Percentiles rank a stretch among this genome's conserved stretches.
Conservation (phyloP, 2,888 invertebrate genomes). For the Hyalella azteca region DNA sequence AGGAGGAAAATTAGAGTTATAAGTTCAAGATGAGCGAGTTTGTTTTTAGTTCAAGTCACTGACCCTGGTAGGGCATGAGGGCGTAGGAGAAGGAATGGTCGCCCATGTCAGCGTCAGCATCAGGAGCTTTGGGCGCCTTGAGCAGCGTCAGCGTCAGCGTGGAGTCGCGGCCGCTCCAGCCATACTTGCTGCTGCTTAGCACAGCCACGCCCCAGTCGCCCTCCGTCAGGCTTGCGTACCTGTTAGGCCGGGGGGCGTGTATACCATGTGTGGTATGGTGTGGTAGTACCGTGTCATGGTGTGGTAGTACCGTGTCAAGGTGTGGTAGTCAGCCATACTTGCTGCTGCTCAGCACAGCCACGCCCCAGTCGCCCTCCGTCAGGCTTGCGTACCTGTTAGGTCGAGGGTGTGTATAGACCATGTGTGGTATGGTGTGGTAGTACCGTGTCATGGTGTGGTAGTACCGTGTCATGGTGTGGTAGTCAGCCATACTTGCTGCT, state of each 20-base stretch:
- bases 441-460: no score
- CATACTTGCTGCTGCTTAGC: constrained; percentile 67
- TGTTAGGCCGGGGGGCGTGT: constrained; percentile 34
- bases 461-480: no score
- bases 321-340: constrained; percentile 68
- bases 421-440: no score
- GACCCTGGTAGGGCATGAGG: constrained; percentile 63
- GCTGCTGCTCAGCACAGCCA: constrained; percentile 65
- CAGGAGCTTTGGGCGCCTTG: constrained; percentile 66
- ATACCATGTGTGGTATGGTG: no score
- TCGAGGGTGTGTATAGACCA: no score
- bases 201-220: constrained; percentile 65
- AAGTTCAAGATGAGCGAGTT: no score
- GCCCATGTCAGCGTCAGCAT: constrained; percentile 65
- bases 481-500: constrained; percentile 67
- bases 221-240: constrained; percentile 66
- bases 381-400: constrained; percentile 65
- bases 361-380: constrained; percentile 65
- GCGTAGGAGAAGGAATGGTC: constrained; percentile 66
- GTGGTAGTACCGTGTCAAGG: no score
- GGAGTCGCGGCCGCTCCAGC: constrained; percentile 64
- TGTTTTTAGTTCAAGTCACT: neutral
- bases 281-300: no score
- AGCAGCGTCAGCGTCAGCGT: constrained; percentile 65
- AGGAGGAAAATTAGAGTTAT: no score